phyloP scores from a whole-genome alignment of 2,113 vertebrate genomes.

The Serinus canaria region DNA sequence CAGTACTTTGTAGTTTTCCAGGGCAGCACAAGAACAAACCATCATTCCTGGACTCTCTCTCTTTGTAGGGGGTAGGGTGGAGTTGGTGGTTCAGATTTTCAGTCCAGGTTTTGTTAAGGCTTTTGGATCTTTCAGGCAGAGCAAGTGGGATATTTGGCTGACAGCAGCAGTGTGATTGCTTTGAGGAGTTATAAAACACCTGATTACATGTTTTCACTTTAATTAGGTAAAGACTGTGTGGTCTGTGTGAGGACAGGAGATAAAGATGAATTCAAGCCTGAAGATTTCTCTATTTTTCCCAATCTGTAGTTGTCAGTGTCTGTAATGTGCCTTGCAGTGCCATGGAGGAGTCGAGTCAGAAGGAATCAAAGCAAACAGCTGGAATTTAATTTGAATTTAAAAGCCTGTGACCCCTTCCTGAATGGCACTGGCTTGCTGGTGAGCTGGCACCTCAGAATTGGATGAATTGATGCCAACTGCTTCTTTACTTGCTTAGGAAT shows the following conservation, averaged over 20 bases:
- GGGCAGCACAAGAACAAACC: neutral
- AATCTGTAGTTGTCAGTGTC: neutral
- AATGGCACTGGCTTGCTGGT: neutral
- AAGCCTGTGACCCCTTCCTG: neutral
- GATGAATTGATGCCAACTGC: rapidly evolving
- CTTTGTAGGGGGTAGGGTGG: neutral
- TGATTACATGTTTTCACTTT: neutral
- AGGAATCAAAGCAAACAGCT: neutral
- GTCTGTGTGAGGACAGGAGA: neutral
- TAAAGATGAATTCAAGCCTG: neutral
- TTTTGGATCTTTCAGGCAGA: neutral
- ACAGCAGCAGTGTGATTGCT: neutral
- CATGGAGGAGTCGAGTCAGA: neutral
- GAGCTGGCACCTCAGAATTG: neutral
- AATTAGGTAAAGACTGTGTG: neutral
- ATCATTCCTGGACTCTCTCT: neutral
- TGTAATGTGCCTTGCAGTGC: neutral
- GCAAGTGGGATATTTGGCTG: too few species aligned
- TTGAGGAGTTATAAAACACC: neutral
- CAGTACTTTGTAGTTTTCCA: neutral
- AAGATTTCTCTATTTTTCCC: neutral
- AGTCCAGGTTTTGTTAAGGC: neutral
- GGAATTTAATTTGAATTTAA: neutral
- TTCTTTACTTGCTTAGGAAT: neutral
- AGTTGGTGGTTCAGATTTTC: neutral